Evolutionary conservation across 2,888 invertebrate genomes (phyloP).

Genomic region (Drosophila lacicola): DNA sequence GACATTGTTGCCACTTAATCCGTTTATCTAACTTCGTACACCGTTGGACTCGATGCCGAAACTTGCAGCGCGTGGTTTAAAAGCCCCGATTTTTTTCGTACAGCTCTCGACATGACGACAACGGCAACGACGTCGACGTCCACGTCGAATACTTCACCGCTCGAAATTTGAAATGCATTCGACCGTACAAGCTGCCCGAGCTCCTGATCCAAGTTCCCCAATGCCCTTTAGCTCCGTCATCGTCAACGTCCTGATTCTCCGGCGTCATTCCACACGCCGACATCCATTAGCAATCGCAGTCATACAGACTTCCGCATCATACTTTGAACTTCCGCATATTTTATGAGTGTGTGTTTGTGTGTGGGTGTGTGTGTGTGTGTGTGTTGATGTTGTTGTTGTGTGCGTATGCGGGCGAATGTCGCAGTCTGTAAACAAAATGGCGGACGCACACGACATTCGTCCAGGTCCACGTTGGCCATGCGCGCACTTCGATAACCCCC

Average conservation of each 20-base stretch:
- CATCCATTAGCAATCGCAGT: conserved; percentile 82
- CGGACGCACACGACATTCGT: conserved; percentile 60
- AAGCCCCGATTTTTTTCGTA: conserved; percentile 54
- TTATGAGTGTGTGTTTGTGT: conserved; percentile 48
- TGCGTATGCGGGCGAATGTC: conserved; percentile 55
- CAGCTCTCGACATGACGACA: conserved; percentile 31
- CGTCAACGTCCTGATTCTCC: conserved; percentile 27
- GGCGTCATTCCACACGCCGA: conserved; percentile 48
- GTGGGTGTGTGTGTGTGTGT: conserved; percentile 25
- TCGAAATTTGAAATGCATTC: conserved; percentile 75
- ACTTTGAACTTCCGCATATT: conserved; percentile 81
- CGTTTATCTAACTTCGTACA: conserved; percentile 85
- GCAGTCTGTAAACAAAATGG: conserved; percentile 73
- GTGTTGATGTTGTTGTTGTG: conserved; percentile 21
- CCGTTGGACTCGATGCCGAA: conserved; percentile 83
- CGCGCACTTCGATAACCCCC: conserved; percentile 55
- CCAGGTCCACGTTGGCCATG: conserved; percentile 66
- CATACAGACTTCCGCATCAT: conserved; percentile 82
- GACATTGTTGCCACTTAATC: conserved; percentile 83
- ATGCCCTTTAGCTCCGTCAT: conserved; percentile 26
- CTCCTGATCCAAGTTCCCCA: conserved; percentile 31
- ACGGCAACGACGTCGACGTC: neutral
- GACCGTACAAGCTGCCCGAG: conserved; percentile 69
- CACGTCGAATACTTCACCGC: conserved; percentile 35
- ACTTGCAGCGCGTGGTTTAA: conserved; percentile 70